Conservation (phyloP, 2,797 vertebrate species). For the Lepidocolaptes lacrymiger region DNA sequence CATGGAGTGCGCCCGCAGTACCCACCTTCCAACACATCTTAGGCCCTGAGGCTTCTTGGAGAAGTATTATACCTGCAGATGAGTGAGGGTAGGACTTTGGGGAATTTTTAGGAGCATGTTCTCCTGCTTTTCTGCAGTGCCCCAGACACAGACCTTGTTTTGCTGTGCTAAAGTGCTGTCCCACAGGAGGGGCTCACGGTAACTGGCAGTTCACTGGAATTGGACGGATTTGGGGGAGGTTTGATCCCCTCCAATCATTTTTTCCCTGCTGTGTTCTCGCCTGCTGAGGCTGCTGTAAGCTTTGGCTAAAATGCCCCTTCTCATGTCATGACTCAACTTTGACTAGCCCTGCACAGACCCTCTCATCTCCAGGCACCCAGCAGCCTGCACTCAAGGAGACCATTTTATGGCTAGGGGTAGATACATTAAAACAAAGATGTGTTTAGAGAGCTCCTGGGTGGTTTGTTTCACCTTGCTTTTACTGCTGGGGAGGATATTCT, state of each 20-base stretch:
- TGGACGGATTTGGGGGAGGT: neutral
- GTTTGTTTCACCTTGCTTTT: neutral
- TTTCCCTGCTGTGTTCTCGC: neutral
- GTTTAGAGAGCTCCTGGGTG: neutral
- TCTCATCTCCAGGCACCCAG: neutral
- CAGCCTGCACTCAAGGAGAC: neutral
- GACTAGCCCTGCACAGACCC: neutral
- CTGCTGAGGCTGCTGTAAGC: neutral
- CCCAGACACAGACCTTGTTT: neutral
- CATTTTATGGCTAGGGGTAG: neutral
- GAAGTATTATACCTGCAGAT: accelerated
- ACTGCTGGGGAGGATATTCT: neutral
- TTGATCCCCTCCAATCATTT: neutral
- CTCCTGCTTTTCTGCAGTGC: neutral
- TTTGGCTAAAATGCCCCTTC: neutral
- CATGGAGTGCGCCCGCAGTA: accelerated
- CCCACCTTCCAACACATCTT: accelerated
- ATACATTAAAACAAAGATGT: neutral
- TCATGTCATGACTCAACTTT: neutral
- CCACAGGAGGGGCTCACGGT: neutral
- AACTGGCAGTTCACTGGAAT: neutral
- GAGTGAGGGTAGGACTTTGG: neutral
- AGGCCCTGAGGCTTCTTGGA: neutral
- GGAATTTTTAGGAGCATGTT: accelerated
- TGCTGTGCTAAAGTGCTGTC: neutral